Base-by-base conservation (phyloP, 2,888 invertebrate species). In the Entomobrya multifasciata region DNA sequence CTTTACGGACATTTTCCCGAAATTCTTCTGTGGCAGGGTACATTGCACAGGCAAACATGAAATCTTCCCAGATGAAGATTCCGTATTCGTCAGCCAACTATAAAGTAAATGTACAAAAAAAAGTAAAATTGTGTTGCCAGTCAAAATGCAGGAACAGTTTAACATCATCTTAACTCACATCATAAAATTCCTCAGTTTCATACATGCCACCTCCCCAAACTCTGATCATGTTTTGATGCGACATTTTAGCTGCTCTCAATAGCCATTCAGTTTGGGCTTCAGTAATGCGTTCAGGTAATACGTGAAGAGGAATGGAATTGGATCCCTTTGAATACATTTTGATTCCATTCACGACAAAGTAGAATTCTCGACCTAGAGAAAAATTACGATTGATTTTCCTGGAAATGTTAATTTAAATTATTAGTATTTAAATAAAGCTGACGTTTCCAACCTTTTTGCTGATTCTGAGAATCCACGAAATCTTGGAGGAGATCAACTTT, bases 401-500 rank as follows among this genome's bases (percentile, higher is more conserved):
- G n/a, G n/a, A n/a, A n/a, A n/a, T n/a, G n/a, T n/a, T n/a, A n/a
- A n/a, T n/a, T n/a, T n/a, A n/a, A n/a, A n/a, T n/a, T n/a, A n/a
- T n/a, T n/a, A n/a, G n/a, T n/a, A n/a, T n/a, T n/a, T n/a, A n/a
- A n/a, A n/a, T n/a, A n/a, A n/a, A n/a, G n/a, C n/a, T n/a, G n/a
- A n/a, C n/a, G n/a, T n/a, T n/a, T n/a, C n/a, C n/a, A n/a, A n/a
- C n/a, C n/a, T n/a, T n/a, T n/a, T 36, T 36, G 5, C 36, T 36
- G 4, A 36, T 36, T 36, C 8, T 36, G 36, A 36, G 4, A 4
- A 52, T 90, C 91, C 4, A 95, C 94, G 62, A 94, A 92, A 78
- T 96, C 94, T 93, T 98, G 96, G 10, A 97, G 93, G 0, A 99
- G 92, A 92, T 97, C 95, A 15, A 98, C 93, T 0, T 96, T 96